Evolutionary conservation across 2,113 vertebrate species (phyloP), one percentile per base, ranked within the genome.

Genomic region (Odocoileus hemionus): DNA sequence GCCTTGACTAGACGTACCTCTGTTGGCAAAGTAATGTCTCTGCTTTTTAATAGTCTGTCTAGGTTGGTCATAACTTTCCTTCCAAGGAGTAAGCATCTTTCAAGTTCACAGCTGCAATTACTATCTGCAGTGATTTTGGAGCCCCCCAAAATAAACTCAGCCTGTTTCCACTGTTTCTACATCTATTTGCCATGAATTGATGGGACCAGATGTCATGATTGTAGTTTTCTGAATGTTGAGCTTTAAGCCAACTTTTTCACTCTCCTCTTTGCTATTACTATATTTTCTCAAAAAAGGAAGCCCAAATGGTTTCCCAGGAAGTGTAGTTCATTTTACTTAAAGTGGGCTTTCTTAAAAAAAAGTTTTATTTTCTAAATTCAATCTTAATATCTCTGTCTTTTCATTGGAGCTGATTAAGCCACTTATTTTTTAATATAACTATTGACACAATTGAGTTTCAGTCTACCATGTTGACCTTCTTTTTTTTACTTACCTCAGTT

Each of bases 191-290:
- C 61, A 67, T 67, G 16, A n/a, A 67, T 33, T 67, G 61, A n/a
- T n/a, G 16, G 61, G 16, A 67, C 16, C 4, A 0, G 4, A n/a
- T 67, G 61, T 7, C 16, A n/a, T n/a, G 16, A n/a, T n/a, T 4
- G n/a, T 67, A 4, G 16, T 67, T 67, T n/a, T 67, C 16, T 67
- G 33, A 67, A n/a, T n/a, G 7, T 64, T 64, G 61, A 19, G 1
- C 16, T n/a, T 67, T 67, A n/a, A n/a, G 61, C 33, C 61, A 67
- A 19, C 33, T n/a, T 64, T 9, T 64, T 64, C 15, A 64, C 7
- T 64, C 61, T 64, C 61, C 15, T 67, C 17, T 86, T 50, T 58
- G 36, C 15, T 39, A 26, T 9, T 64, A 78, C 6, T 61, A 36
- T 76, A 55, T 88, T 79, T 79, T 79, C 9, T 82, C 25, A 64